Evolutionary conservation across 2,113 vertebrate species (phyloP), one percentile per base, ranked within the genome.

Genomic region (Panthera tigris): DNA sequence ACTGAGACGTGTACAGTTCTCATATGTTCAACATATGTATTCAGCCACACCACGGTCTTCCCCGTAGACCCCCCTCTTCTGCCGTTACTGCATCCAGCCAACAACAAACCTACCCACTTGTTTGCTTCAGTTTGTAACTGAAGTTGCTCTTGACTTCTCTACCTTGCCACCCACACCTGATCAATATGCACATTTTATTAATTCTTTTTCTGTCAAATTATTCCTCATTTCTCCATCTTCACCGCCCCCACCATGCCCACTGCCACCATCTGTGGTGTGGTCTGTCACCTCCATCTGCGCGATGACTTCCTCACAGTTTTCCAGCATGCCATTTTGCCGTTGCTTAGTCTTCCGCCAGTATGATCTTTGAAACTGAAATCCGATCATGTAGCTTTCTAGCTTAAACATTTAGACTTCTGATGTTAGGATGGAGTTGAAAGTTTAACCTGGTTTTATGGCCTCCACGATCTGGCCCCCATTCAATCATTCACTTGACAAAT

Each of bases 71-170:
- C 19, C 23, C 29, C 1, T 19, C 7, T 36, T 85, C 63, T 63
- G 33, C 61, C 61, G 21, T 8, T 31, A 1, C 8, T 14, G 19
- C 25, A 7, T 55, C 5, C 23, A 29, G 10, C 69, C 86, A 66
- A 11, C 0, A 48, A 8, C 69, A 39, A 14, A 0, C 0, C n/a
- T 7, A 15, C 4, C 16, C 5, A 1, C 31, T 87, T 18, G 7
- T 9, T 39, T 21, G 15, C 27, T 76, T 41, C 39, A 7, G 23
- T 7, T 55, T 33, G 1, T 27, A 21, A 9, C 1, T 12, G 33
- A 16, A 57, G 16, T 45, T 74, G 33, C 15, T 50, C 11, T 52
- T 25, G 25, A 33, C 33, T 29, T 41, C 19, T 79, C 31, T 41
- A 3, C 33, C 36, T 50, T 29, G 63, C 31, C 61, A 50, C 25